A percentile compares a stretch with the other conserved stretches of the same genome.
These are phyloP conservation scores for Mesorhabditis belari DNA, from an alignment of 2,888 invertebrate genomes.

Conservation along the genomic window DNA sequence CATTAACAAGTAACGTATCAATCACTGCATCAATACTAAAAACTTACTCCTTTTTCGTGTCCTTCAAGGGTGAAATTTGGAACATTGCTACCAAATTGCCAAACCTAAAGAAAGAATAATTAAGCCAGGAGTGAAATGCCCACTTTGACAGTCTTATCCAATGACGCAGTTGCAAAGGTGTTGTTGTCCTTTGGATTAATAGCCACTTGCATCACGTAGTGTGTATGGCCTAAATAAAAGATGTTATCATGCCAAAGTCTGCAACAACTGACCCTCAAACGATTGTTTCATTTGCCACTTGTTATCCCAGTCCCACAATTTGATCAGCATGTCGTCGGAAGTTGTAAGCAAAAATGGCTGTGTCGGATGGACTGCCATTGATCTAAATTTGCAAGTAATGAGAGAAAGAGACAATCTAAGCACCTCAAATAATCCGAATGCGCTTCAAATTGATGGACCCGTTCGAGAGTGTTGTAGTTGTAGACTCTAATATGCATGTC, in stretches of 20 bases:
- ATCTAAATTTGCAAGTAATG: constrained; percentile 54
- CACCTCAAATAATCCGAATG: constrained; percentile 86
- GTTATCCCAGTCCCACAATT: constrained; percentile 99
- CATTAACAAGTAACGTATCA: too few relatives aligned
- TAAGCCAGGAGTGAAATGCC: background rate
- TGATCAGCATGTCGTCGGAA: constrained; percentile 92
- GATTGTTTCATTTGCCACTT: constrained; percentile 95
- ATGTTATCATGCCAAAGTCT: background rate
- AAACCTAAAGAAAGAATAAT: constrained; percentile 58
- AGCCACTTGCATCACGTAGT: constrained; percentile 99
- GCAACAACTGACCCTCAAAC: constrained; percentile 72
- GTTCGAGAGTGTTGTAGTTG: constrained; percentile 95
- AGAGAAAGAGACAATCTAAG: constrained; percentile 53
- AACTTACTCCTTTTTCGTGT: constrained; percentile 80
- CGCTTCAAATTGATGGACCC: constrained; percentile 90
- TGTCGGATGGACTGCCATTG: constrained; percentile 91
- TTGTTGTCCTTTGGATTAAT: constrained; percentile 99
- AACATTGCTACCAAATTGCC: constrained; percentile 94
- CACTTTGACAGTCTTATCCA: constrained; percentile 89
- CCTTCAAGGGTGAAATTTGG: constrained; percentile 95
- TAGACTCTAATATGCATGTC: constrained; percentile 71
- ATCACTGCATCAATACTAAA: background rate
- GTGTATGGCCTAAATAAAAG: constrained; percentile 67
- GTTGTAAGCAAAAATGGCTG: constrained; percentile 87
- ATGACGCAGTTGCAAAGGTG: constrained; percentile 96